Conservation (phyloP, 2,113 vertebrate species). For the Pitta sordida region DNA sequence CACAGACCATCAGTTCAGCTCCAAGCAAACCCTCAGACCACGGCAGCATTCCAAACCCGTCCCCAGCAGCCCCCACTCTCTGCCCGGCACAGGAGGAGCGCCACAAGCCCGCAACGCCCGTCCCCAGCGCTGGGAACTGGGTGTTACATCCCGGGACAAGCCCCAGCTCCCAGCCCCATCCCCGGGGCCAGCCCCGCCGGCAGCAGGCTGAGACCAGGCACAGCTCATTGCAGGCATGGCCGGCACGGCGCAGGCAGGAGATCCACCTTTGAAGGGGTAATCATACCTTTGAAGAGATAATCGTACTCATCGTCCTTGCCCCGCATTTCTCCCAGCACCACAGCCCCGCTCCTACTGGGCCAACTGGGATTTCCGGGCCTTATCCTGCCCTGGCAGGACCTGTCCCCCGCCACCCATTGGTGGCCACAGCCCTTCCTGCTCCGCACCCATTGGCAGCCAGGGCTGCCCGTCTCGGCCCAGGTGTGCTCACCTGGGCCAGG, state of each 20-base stretch:
- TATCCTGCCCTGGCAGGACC: not conserved
- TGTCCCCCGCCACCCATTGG: not conserved
- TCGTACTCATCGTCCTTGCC: conserved; percentile 85
- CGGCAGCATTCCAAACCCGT: accelerated
- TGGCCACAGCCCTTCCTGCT: not conserved
- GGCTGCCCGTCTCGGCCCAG: not conserved
- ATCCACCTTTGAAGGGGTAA: conserved; percentile 85
- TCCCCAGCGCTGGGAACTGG: not conserved
- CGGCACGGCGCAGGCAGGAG: accelerated
- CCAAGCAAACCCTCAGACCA: accelerated
- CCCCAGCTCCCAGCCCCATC: not conserved
- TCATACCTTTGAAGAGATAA: conserved; percentile 88
- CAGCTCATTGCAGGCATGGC: not conserved
- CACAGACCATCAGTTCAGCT: not conserved
- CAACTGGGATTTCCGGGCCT: not conserved
- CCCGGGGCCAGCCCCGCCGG: accelerated
- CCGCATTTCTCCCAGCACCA: conserved; percentile 60
- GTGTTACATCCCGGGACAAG: accelerated
- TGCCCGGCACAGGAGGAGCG: not conserved
- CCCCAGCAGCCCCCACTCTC: not conserved
- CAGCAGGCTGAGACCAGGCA: not conserved
- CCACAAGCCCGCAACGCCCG: accelerated
- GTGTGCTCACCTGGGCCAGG: conserved; percentile 41
- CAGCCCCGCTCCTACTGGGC: not conserved
- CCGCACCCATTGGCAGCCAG: not conserved